Evolutionary conservation across 2,888 invertebrate genomes (phyloP), one percentile per base, ranked within the genome.

Genomic region (Magallana nippona): DNA sequence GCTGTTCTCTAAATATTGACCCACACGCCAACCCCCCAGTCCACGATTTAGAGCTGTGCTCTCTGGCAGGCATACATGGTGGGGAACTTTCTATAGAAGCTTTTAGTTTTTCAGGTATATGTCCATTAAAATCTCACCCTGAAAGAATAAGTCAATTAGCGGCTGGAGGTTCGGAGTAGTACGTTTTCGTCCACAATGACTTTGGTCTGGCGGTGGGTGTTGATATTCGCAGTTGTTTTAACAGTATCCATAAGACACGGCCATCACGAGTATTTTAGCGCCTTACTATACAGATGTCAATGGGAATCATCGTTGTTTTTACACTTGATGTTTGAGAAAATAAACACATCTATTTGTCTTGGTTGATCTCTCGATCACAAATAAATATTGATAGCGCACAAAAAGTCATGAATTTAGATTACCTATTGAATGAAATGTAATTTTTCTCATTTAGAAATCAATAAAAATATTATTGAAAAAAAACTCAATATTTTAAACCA

Each of bases 71-170:
- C 11, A 71, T 71, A 71, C 71, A 27, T 71, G 71, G 71, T 71
- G 13, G 19, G 63, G 22, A 8, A 13, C 22, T 71, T 71, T 71
- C 71, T 27, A 71, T 71, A 71, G 71, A 71, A 71, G 22, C 71
- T 71, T 71, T 71, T 32, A 71, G 19, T 60, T 19, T 60, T 60
- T 60, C n/a, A 19, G 17, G 71, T 71, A 10, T 71, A 71, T 8
- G 71, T 71, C 71, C 71, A 71, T 71, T 71, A 71, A 71, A 71
- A 71, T 71, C 22, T 71, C 71, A 27, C 71, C 71, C 5, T 71
- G 71, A 71, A 71, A 71, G 22, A 71, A 71, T 27, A 13, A 71
- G 27, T 22, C 71, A 71, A 71, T 71, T 71, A 71, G 32, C 60
- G n/a, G 22, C 27, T 71, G 71, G 15, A 27, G 71, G 27, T 71